Evolutionary conservation across 92 coral and sea anemone genomes (phyloP), one percentile per base, ranked within the genome.

Genomic region (Porites cylindrica): DNA sequence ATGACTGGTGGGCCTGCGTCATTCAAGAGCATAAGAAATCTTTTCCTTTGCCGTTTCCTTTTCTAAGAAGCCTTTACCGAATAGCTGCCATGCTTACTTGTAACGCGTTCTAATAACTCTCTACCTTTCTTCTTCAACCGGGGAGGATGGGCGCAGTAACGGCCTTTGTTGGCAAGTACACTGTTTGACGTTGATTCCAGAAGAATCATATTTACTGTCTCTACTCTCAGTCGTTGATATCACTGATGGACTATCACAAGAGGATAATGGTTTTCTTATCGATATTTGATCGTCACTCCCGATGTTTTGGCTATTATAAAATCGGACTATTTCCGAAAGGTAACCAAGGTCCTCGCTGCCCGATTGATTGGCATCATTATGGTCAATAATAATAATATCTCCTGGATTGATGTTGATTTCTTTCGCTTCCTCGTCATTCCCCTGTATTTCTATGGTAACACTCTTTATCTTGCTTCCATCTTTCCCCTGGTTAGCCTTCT

Each of bases 261-360:
- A 68, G 32, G 92, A 64, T 20, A 95, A 90, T 24, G 91, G 93
- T 74, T 92, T 92, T 62, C 95, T 83, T 54, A 92, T 86, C 72
- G 93, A 86, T 77, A 86, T 76, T 59, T 90, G 90, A 69, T 93
- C 93, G 85, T 95, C 96, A 61, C 93, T 90, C 29, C 87, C 94
- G 64, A 87, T 87, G 43, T 92, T 95, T 62, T 90, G 93, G 60
- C 94, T 92, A 68, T 95, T 95, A 70, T 95, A 92, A 79, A 92
- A 95, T 70, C 93, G 93, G 61, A 95, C 94, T 64, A 95, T 92
- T 76, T 95, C 96, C 79, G 98, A 95, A 66, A 95, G 91, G 73
- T 95, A 95, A 2, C 98, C 96, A 76, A 95, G 92, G 86, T 95
- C 98, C 62, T 91, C 98, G 72, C 94, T 95, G 84, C 89, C 94